Evolutionary conservation across 2,888 invertebrate species (phyloP).

Genomic region (Labia minor): DNA sequence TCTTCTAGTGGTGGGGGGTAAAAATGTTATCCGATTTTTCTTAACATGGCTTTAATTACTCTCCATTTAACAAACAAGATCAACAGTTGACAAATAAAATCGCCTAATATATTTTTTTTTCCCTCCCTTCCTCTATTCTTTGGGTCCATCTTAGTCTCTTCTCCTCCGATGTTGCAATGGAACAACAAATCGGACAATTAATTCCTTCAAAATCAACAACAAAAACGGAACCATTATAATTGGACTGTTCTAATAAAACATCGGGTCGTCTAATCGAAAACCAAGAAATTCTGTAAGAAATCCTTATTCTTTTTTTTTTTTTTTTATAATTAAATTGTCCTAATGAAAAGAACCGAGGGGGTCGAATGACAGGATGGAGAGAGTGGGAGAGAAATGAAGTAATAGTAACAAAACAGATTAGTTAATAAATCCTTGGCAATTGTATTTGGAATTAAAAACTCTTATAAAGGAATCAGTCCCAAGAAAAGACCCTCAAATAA

Average conservation of each 20-base stretch:
- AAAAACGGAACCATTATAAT: neutral
- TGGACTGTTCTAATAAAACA: conserved; percentile 13
- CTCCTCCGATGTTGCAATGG: neutral
- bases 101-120: neutral
- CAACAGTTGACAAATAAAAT: conserved; percentile 13
- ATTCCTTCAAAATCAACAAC: conserved; percentile 7
- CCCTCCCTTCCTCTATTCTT: no score
- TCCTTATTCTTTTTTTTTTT: neutral
- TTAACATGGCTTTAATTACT: conserved; percentile 13
- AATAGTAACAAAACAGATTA: neutral
- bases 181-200: conserved; percentile 1
- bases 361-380: neutral
- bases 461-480: no score
- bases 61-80: conserved; percentile 13
- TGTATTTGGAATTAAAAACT: no score
- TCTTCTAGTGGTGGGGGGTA: neutral
- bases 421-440: neutral
- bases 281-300: neutral
- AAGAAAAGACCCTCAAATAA: no score
- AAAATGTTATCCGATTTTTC: conserved; percentile 2
- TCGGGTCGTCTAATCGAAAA: neutral
- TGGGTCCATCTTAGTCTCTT: neutral
- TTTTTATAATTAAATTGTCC: neutral
- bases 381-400: no score
- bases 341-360: neutral